These are phyloP conservation scores for Petrolisthes manimaculis DNA, from an alignment of 2,888 invertebrate genomes.

Conservation along the genomic window DNA sequence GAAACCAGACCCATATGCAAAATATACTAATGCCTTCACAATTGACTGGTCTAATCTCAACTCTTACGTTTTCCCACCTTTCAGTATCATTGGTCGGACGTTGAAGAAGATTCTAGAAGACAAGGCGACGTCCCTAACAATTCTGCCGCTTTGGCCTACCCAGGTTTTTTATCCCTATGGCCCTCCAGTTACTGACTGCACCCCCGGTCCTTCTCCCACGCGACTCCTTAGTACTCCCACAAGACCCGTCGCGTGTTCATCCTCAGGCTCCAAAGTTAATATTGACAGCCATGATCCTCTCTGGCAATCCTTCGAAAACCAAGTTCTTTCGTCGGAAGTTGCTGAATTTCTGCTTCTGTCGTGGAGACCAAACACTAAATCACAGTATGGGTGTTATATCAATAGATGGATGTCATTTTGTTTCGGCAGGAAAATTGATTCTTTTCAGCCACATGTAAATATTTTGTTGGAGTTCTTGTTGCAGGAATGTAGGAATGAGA, in stretches of 20 bases:
- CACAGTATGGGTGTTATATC: slow-evolving; percentile 12
- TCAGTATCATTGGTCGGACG: slow-evolving; percentile 6
- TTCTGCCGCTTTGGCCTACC: not conserved
- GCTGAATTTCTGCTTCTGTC: not conserved
- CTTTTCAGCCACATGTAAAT: slow-evolving; percentile 17
- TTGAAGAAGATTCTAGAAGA: slow-evolving; percentile 5
- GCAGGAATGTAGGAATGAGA: not conserved
- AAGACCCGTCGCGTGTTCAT: not conserved
- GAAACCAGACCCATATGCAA: not conserved
- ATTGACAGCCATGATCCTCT: not conserved
- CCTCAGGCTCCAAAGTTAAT: not conserved
- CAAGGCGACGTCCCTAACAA: slow-evolving; percentile 5
- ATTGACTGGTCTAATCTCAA: not conserved
- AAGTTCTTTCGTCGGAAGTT: slow-evolving; percentile 18
- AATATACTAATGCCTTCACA: not conserved
- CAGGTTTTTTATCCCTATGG: slow-evolving; percentile 2
- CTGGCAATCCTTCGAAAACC: not conserved
- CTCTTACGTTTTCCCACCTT: slow-evolving; percentile 1
- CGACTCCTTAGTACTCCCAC: not conserved
- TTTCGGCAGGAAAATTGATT: not conserved
- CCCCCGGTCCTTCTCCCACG: not conserved
- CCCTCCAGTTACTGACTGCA: not conserved
- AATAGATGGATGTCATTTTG: slow-evolving; percentile 4
- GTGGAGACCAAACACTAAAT: not conserved
- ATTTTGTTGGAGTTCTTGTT: slow-evolving; percentile 2